Percentiles rank a stretch among this genome's conserved stretches.
phyloP scores from a whole-genome alignment of 2,888 invertebrate genomes.

The Drosophila formosana region DNA sequence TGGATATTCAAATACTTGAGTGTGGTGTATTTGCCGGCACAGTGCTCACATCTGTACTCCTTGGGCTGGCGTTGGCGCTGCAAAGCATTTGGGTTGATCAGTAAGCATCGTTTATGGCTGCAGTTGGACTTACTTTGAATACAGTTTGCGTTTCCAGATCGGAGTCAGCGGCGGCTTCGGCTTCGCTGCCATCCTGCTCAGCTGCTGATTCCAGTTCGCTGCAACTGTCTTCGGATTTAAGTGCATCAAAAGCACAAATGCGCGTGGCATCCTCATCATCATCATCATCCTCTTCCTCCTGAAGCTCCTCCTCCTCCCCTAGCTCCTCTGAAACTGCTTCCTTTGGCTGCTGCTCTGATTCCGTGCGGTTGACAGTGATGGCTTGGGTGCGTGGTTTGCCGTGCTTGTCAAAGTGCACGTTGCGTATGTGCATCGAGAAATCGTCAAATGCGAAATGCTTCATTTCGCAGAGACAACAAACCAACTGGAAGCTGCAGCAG shows the following conservation, averaged over 20 bases:
- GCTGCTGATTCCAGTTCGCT: conserved; percentile 13
- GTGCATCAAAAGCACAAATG: conserved; percentile 8
- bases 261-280: conserved; percentile 13
- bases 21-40: conserved; percentile 59
- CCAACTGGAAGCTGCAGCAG: conserved; percentile 54
- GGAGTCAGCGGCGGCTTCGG: conserved; percentile 5
- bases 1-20: conserved; percentile 65
- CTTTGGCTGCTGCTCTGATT: background rate
- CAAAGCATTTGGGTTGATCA: background rate
- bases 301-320: background rate
- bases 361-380: background rate
- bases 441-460: conserved; percentile 70
- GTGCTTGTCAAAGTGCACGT: conserved; percentile 58
- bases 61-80: conserved; percentile 49
- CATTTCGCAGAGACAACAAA: conserved; percentile 69
- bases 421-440: conserved; percentile 65
- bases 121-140: conserved; percentile 47
- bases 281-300: conserved; percentile 14
- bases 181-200: conserved; percentile 8
- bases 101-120: background rate
- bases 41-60: conserved; percentile 58
- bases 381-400: conserved; percentile 44
- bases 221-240: conserved; percentile 14
- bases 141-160: conserved; percentile 41
- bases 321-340: conserved; percentile 9